Conservation (phyloP, 2,113 vertebrate species). For the Struthidea cinerea region DNA sequence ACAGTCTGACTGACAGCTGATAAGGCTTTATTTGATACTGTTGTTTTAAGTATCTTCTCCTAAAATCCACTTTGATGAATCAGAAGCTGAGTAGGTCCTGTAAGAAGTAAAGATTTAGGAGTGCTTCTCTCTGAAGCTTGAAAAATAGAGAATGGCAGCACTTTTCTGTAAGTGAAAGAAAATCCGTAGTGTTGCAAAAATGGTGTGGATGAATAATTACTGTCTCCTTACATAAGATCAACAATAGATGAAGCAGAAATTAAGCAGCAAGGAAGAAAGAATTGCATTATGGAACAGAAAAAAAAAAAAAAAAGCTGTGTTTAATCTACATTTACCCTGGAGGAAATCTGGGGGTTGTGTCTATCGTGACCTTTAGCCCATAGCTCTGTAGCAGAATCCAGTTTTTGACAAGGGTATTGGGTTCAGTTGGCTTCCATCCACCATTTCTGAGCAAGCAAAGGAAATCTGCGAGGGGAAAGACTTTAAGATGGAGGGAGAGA, state of each 20-base stretch:
- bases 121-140: not conserved
- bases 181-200: not conserved
- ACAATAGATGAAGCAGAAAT: conserved; percentile 8
- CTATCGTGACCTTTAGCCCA: not conserved
- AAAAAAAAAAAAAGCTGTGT: not conserved
- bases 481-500: not conserved
- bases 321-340: not conserved
- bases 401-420: not conserved
- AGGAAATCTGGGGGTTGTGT: not conserved
- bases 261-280: not conserved
- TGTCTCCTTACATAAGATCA: not conserved
- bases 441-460: not conserved
- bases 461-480: not conserved
- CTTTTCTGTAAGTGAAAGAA: not conserved
- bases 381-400: not conserved
- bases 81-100: not conserved
- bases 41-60: not conserved
- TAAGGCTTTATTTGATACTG: not conserved
- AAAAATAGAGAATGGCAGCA: not conserved
- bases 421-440: not conserved
- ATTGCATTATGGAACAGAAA: not conserved
- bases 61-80: not conserved
- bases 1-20: not conserved
- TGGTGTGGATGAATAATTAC: not conserved
- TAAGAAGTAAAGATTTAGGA: not conserved